phyloP scores from a whole-genome alignment of 2,888 invertebrate species.

The Drosophila putrida region DNA sequence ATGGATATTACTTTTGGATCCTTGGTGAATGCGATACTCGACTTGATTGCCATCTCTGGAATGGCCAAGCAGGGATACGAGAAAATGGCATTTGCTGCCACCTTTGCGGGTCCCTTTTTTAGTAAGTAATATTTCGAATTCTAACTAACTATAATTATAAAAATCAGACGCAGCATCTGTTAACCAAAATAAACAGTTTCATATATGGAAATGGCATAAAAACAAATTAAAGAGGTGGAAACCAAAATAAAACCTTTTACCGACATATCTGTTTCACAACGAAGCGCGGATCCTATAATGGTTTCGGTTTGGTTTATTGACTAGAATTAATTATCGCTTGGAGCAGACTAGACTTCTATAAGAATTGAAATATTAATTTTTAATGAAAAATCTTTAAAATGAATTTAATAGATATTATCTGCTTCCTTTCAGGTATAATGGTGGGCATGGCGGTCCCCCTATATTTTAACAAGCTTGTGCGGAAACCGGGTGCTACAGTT shows the following conservation, averaged over 20 bases:
- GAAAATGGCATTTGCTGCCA: slow-evolving; percentile 58
- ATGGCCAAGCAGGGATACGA: slow-evolving; percentile 54
- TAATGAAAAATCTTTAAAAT: background rate
- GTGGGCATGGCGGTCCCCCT: slow-evolving; percentile 29
- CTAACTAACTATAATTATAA: too few relatives aligned
- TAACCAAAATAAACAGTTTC: too few relatives aligned
- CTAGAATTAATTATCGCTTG: too few relatives aligned
- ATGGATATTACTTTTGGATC: slow-evolving; percentile 45
- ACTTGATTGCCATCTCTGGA: slow-evolving; percentile 34
- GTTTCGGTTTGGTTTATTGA: too few relatives aligned
- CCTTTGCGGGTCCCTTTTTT: slow-evolving; percentile 49
- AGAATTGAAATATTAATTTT: background rate
- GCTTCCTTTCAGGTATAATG: slow-evolving; percentile 35
- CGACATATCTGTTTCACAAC: too few relatives aligned
- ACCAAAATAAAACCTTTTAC: too few relatives aligned
- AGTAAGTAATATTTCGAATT: slow-evolving; percentile 32
- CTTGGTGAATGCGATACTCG: slow-evolving; percentile 36
- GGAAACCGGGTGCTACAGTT: background rate
- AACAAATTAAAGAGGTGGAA: too few relatives aligned
- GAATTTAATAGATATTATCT: background rate
- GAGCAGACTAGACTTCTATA: too few relatives aligned
- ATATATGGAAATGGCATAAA: too few relatives aligned
- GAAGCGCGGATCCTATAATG: too few relatives aligned
- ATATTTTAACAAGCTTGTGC: slow-evolving; percentile 21
- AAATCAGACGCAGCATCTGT: too few relatives aligned